Base-by-base conservation (phyloP, 2,113 vertebrate species). In the Ammodytes dubius region DNA sequence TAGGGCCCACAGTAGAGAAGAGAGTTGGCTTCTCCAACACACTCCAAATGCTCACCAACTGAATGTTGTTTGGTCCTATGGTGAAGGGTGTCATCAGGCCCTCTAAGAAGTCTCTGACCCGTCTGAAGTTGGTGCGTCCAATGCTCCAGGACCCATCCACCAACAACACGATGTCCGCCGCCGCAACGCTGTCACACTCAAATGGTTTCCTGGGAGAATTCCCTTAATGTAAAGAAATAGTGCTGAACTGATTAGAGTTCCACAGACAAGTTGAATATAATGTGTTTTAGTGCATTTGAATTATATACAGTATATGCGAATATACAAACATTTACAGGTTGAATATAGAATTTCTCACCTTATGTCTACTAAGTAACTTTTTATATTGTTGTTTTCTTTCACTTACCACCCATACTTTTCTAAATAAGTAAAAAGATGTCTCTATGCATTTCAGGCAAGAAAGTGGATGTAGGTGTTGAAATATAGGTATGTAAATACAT, bases 101-200 rank as follows among this genome's bases (percentile, higher is more conserved):
- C 85, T 96, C 96, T 84, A 99, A 90, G 85, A 99, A 99, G 60
- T 96, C 97, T 27, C 96, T 91, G 66, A 99, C 95, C 47, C 97
- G 95, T 72, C 96, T 95, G 93, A 99, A 99, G 70, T 98, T 98
- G 79, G 88, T 94, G 77, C 97, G 96, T 10, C 98, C 97, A 0
- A 98, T 97, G 81, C 97, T 99, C 98, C 97, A 98, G 46, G 98
- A 99, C 2, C 98, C 97, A 1, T 99, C 98, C 84, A 99, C 97
- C 6, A 99, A 88, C 71, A 99, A 80, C 80, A 97, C 2, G 0
- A 99, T 81, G 60, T 99, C 98, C 0, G 88, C 93, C 0, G 92
- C 88, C 0, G 86, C 93, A 0, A 94, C 79, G 0, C 94, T 92
- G 19, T 94, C 89, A 35, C 98, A 99, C 45, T 89, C 90, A 17